These are phyloP conservation scores for Cryptophagus acutangulus DNA, from an alignment of 2,888 invertebrate genomes.

Conservation along the genomic window DNA sequence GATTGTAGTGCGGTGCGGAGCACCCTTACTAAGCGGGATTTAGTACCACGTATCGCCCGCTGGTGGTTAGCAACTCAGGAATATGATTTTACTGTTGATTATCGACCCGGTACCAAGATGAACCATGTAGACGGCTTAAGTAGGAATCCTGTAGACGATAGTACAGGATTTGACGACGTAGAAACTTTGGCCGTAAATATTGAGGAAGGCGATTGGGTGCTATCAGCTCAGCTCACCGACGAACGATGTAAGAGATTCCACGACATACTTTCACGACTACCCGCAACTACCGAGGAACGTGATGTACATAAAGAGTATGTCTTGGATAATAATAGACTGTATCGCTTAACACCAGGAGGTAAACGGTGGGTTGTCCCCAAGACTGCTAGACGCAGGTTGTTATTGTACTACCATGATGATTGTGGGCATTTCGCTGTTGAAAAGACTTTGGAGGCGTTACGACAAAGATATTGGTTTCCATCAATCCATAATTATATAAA, in stretches of 20 bases:
- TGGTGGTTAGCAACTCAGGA: constrained; percentile 26
- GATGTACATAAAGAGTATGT: constrained; percentile 17
- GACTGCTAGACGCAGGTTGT: constrained; percentile 16
- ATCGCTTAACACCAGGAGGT: constrained; percentile 12
- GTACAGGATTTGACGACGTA: constrained; percentile 2
- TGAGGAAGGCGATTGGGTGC: constrained; percentile 26
- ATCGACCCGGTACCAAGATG: constrained; percentile 16
- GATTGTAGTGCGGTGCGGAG: constrained; percentile 24
- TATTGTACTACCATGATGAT: constrained; percentile 30
- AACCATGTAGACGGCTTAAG: constrained; percentile 20
- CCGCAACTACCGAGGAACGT: constrained; percentile 15
- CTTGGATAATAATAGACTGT: constrained; percentile 13
- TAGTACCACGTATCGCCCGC: constrained; percentile 24
- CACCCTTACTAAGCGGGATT: constrained; percentile 22
- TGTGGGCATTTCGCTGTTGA: constrained; percentile 29
- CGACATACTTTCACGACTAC: constrained; percentile 14
- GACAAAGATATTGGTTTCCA: constrained; percentile 26
- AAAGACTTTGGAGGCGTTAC: constrained; percentile 19
- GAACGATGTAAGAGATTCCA: constrained; percentile 11
- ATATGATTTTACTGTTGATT: constrained; percentile 21
- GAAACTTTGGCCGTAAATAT: constrained; percentile 8
- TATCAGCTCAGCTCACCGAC: constrained; percentile 21
- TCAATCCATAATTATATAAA: constrained; percentile 21
- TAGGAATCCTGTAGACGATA: constrained; percentile 11
- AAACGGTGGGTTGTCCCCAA: constrained; percentile 36